These are phyloP conservation scores for Rattus rattus DNA, from an alignment of 2,113 vertebrate genomes.

Conservation along the genomic window DNA sequence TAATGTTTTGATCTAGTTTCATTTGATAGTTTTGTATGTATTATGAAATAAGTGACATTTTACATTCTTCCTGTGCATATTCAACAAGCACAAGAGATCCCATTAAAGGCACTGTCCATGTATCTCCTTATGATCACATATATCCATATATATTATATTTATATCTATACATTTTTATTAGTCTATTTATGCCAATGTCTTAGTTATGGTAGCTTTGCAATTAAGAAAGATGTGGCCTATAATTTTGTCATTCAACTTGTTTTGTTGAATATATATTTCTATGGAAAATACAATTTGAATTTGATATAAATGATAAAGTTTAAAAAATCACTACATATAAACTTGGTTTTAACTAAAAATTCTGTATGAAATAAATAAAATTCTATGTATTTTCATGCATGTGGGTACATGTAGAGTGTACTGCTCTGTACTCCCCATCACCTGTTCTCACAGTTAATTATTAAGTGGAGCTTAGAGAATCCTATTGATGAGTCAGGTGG, in stretches of 20 bases:
- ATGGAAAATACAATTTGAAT: too few relatives aligned
- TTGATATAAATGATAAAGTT: background rate
- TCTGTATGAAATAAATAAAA: background rate
- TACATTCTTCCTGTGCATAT: background rate
- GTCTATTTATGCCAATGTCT: background rate
- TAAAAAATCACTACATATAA: background rate
- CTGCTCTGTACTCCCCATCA: too few relatives aligned
- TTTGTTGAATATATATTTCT: background rate
- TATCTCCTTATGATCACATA: background rate
- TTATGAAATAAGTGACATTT: background rate
- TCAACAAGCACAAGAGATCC: background rate
- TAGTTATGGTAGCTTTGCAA: background rate
- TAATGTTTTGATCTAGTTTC: background rate
- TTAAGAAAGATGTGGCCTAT: background rate
- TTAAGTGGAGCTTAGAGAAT: too few relatives aligned
- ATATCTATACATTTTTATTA: background rate
- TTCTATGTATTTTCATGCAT: background rate
- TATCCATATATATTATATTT: background rate
- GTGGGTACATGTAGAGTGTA: background rate
- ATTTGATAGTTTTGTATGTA: background rate
- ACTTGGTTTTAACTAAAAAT: conserved; percentile 3
- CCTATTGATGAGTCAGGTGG: too few relatives aligned
- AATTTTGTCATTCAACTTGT: background rate
- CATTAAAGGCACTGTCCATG: background rate
- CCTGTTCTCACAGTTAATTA: too few relatives aligned